Evolutionary conservation across 2,797 vertebrate genomes (phyloP), one percentile per base, ranked within the genome.

Genomic region (Amblyraja radiata): DNA sequence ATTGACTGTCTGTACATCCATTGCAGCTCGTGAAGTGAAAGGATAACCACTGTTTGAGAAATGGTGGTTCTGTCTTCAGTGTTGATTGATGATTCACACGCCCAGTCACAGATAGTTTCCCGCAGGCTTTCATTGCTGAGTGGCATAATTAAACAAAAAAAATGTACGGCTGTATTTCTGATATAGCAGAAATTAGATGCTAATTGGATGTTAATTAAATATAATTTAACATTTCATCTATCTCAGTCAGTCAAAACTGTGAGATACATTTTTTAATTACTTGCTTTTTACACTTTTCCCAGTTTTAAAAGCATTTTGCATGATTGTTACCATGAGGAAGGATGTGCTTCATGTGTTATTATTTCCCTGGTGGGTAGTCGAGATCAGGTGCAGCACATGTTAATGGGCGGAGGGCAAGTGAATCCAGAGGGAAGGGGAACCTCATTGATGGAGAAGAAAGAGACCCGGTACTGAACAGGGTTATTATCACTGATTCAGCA

Each of bases 131-230:
- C 28, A 88, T 68, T 88, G 9, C 63, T 21, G 0, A 36, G 61
- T 88, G 61, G 36, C n/a, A 88, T 88, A 9, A 88, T 88, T 65
- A 88, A 88, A 88, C n/a, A 18, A 88, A 88, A 88, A 88, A 32
- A 65, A 68, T 63, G 0, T 6, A 36, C 1, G n/a, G n/a, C 36
- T 88, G n/a, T 88, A 36, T 88, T 88, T 63, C 16, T 21, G 10
- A 32, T 68, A 68, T 68, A 68, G 16, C 16, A 36, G n/a, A 88
- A 88, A 88, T 65, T 32, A 88, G 25, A 68, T 88, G 84, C 61
- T 88, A 88, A 68, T 88, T 65, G 63, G 84, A 88, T 68, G n/a
- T 21, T 88, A 32, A 88, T 88, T 88, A 65, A 68, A 36, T 36
- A 18, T n/a, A n/a, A 6, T 63, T 88, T 32, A 65, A 68, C 16